Conservation (phyloP, 2,113 vertebrate species). For the Prietella phreatophila region DNA sequence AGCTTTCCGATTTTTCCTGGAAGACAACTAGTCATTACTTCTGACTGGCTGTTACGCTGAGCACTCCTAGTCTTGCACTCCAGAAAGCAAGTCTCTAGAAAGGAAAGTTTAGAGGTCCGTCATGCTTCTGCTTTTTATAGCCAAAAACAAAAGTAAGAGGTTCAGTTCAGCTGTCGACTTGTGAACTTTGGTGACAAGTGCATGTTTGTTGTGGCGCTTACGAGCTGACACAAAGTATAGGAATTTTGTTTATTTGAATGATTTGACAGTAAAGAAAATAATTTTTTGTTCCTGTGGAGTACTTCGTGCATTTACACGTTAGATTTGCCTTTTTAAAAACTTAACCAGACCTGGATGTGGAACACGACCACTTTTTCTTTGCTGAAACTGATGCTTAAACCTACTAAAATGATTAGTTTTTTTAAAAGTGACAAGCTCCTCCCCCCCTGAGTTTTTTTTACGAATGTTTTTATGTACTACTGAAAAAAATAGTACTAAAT, state of each 20-base stretch:
- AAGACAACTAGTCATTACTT: slow-evolving; percentile 50
- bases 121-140: not conserved
- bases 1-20: slow-evolving; percentile 15
- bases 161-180: not conserved
- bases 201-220: no score
- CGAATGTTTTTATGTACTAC: no score
- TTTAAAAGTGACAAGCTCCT: no score
- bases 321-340: not conserved
- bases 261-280: no score
- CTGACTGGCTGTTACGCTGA: not conserved
- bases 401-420: not conserved
- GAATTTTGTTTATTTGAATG: no score
- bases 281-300: not conserved
- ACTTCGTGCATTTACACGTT: not conserved
- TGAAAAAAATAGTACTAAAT: no score
- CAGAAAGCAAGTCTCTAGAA: not conserved
- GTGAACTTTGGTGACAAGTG: not conserved
- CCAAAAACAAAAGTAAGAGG: not conserved
- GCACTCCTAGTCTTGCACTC: not conserved
- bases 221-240: no score
- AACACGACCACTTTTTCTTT: not conserved
- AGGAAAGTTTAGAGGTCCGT: not conserved
- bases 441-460: no score
- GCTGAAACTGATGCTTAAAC: not conserved
- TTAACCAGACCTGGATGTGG: not conserved